A percentile compares a stretch with the other conserved stretches of the same genome.
Evolutionary conservation across 2,113 vertebrate genomes (phyloP).

Genomic region (Silurus glanis): DNA sequence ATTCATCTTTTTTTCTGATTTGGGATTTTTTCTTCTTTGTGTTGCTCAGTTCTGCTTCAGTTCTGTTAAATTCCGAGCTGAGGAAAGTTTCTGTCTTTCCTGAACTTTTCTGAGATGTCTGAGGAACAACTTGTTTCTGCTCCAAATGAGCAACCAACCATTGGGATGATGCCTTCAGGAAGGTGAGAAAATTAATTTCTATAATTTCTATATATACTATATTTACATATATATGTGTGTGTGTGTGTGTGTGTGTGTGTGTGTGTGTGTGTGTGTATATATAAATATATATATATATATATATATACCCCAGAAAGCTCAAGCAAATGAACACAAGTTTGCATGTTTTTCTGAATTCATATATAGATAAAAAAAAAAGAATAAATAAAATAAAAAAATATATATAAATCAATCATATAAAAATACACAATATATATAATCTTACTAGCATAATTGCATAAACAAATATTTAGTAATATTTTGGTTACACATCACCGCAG

Average conservation of each 20-base stretch:
- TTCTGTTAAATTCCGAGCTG: not conserved
- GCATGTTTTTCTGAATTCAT: no score
- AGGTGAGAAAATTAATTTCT: slow-evolving; percentile 21
- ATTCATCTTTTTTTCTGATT: not conserved
- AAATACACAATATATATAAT: not conserved
- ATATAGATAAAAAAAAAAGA: no score
- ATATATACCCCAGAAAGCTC: no score
- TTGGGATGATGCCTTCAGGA: not conserved
- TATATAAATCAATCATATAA: no score
- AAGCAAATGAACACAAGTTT: no score
- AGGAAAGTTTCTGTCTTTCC: not conserved
- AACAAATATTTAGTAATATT: not conserved
- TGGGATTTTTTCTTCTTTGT: slow-evolving; percentile 27
- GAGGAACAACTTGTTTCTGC: slow-evolving; percentile 12
- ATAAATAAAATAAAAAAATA: no score
- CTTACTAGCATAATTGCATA: not conserved
- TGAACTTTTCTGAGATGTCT: slow-evolving; percentile 23
- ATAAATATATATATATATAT: no score
- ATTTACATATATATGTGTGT: not conserved
- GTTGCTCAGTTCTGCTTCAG: not conserved
- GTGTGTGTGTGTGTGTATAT: no score
- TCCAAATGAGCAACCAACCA: slow-evolving; percentile 16
- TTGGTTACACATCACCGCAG: not conserved
- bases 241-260: no score
- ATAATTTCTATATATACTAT: not conserved